Evolutionary conservation across 2,888 invertebrate species (phyloP), one percentile per base, ranked within the genome.

Genomic region (Leucania comma): DNA sequence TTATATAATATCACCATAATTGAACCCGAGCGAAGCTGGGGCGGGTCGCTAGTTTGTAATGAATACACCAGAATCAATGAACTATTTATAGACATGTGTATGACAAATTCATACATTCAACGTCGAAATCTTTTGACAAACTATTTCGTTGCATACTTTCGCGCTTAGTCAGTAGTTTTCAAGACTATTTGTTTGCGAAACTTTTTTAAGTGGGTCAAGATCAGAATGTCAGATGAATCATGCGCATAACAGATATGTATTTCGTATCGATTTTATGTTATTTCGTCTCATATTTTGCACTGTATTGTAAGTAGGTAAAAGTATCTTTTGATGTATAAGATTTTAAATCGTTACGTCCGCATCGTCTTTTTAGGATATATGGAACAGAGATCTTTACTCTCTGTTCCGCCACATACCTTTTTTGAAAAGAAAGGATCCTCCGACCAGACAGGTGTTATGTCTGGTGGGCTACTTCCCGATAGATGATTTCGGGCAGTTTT

Each of bases 161-260:
- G 3, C 29, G 50, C 42, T 81, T 78, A 84, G 75, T 83, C 84
- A 84, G 67, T 63, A 24, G 62, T 68, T 59, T 53, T 62, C 26
- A 62, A 70, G 24, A 42, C 35, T 54, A 76, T 72, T 74, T 72
- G 78, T 72, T 74, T 62, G 63, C 76, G 58, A 72, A 68, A 72
- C 56, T 75, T 42, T n/a, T 32, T 24, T 14, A 86, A 80, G 69
- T 75, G 57, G 87, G 88, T 87, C 89, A 89, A 84, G 87, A 85
- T 78, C 86, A 78, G 57, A 84, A 77, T 80, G 53, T 79, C 69
- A 69, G 60, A 78, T 86, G 87, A 86, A 66, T 87, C 82, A 86
- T 72, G 32, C 67, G 20, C 53, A 26, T 53, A 68, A 29, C 65
- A 68, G 63, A 77, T 69, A 42, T 42, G 42, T 42, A 60, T 63